phyloP scores from a whole-genome alignment of 2,113 vertebrate genomes.

The Zosterops pallidus region DNA sequence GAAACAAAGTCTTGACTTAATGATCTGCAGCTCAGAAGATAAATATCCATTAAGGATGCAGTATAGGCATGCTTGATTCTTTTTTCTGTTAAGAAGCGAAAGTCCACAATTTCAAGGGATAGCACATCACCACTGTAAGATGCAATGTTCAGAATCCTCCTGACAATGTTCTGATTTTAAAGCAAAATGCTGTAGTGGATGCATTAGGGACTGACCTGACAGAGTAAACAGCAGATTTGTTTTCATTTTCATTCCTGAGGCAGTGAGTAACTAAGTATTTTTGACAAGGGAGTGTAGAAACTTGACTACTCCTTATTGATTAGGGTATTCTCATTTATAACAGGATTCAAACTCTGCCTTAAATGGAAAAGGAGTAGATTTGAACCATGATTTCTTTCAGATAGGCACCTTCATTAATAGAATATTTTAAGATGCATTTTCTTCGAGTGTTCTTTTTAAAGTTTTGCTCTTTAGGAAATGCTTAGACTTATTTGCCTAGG shows the following conservation, averaged over 20 bases:
- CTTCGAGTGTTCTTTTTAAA: neutral
- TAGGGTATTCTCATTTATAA: neutral
- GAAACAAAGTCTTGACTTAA: neutral
- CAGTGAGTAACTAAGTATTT: neutral
- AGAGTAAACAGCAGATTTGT: neutral
- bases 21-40: neutral
- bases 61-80: neutral
- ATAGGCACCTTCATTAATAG: neutral
- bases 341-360: neutral
- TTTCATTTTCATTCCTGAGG: neutral
- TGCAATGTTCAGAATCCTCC: neutral
- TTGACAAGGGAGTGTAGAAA: neutral
- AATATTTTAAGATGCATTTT: neutral
- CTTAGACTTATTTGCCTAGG: neutral
- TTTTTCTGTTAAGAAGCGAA: neutral
- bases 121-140: neutral
- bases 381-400: neutral
- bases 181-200: neutral
- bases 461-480: neutral
- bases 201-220: neutral
- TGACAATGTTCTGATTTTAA: neutral
- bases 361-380: neutral
- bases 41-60: neutral
- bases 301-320: neutral
- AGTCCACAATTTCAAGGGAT: neutral